A percentile compares a stretch with the other conserved stretches of the same genome.
Conservation (phyloP, 2,797 vertebrate genomes). For the Allobates femoralis region DNA sequence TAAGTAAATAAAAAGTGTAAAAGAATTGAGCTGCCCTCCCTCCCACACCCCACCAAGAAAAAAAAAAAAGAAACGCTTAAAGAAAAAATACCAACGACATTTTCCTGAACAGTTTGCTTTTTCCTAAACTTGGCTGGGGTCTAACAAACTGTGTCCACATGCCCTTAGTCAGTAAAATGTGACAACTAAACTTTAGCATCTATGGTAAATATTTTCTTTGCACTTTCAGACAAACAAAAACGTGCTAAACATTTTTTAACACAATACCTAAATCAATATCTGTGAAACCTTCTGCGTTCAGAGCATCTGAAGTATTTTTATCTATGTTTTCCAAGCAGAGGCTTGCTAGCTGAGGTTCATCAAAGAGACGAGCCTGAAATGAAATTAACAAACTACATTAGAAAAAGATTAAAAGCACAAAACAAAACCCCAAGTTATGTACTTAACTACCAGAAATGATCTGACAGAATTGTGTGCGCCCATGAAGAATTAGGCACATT, state of each 20-base stretch:
- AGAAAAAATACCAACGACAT: too few species aligned
- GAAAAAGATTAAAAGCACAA: not conserved
- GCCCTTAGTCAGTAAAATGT: too few species aligned
- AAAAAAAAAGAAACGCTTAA: too few species aligned
- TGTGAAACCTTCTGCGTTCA: slow-evolving; percentile 95
- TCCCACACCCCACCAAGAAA: too few species aligned
- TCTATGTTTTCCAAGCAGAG: slow-evolving; percentile 97
- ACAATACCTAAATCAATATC: slow-evolving; percentile 92
- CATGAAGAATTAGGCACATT: not conserved
- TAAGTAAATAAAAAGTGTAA: too few species aligned
- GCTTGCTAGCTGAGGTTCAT: slow-evolving; percentile 96
- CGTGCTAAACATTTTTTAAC: not conserved
- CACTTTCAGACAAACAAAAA: not conserved
- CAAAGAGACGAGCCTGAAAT: slow-evolving; percentile 90
- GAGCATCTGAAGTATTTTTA: slow-evolving; percentile 95
- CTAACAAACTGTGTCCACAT: too few species aligned
- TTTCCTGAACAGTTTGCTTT: too few species aligned
- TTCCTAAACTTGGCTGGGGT: too few species aligned
- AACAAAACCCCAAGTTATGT: not conserved
- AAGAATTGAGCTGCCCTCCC: too few species aligned
- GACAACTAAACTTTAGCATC: too few species aligned
- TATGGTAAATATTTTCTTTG: too few species aligned
- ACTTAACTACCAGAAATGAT: not conserved
- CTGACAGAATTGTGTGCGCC: not conserved
- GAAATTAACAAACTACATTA: not conserved